A percentile compares a stretch with the other conserved stretches of the same genome.
Evolutionary conservation across 1,140 invertebrate genomes (phyloP).

Genomic region (Eurosta solidaginis): DNA sequence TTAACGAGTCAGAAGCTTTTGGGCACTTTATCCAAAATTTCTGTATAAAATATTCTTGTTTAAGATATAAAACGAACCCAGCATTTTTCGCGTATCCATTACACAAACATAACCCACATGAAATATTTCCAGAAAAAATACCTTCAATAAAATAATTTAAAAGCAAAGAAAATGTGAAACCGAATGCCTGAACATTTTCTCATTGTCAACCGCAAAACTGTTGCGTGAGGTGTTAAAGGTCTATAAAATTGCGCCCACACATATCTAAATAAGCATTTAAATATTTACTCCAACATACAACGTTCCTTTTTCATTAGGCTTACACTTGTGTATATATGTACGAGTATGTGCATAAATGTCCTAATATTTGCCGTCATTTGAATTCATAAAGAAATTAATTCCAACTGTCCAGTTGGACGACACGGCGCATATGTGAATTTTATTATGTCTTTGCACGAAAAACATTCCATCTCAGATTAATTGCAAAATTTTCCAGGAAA

Average conservation of each 20-base stretch:
- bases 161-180: constrained; percentile 28
- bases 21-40: no score
- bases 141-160: neutral
- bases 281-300: no score
- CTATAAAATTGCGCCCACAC: neutral
- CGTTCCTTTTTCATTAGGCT: neutral
- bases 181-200: constrained; percentile 29
- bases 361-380: constrained; percentile 15
- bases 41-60: no score
- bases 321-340: neutral
- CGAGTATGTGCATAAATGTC: neutral
- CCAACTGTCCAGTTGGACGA: constrained; percentile 39
- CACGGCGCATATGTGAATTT: constrained; percentile 31
- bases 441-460: constrained; percentile 38
- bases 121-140: neutral
- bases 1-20: no score
- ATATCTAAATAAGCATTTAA: no score
- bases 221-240: constrained; percentile 60
- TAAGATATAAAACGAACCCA: no score
- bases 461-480: constrained; percentile 42
- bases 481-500: constrained; percentile 60
- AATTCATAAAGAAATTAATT: constrained; percentile 48
- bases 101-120: neutral
- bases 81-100: neutral
- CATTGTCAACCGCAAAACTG: constrained; percentile 58